Base-by-base conservation (phyloP, 2,113 vertebrate species). In the Lepus europaeus region DNA sequence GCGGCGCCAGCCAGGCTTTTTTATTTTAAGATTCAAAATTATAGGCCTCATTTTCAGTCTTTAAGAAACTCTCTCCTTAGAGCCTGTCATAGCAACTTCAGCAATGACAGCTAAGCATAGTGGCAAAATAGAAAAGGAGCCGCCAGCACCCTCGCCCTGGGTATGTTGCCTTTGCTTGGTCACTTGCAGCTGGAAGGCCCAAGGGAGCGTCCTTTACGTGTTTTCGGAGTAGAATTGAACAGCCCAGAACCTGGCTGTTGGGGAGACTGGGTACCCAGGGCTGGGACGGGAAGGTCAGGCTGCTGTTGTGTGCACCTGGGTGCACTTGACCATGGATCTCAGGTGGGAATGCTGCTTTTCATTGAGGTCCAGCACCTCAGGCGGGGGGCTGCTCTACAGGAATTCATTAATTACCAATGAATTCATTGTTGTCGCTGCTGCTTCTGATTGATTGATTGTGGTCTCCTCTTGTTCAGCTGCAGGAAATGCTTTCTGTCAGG, bases 401-500 rank as follows among this genome's bases (percentile, higher is more conserved):
- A 17, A 74, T 25, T 31, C 27, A 45, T 6, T 45, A 6, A 45
- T 45, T 45, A 45, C 45, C 5, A 1, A 45, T 45, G 45, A 45
- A 45, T 6, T 39, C 45, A 45, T 45, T 7, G 45, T 45, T 6
- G 45, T 45, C 45, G 45, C 6, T 45, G 45, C 45, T 45, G 5
- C 45, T 45, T 45, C 45, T 45, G 45, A 45, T 45, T 45, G 45
- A 45, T 45, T 45, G 45, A 45, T 7, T 45, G 45, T 45, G 68
- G 5, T 33, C 31, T 49, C 93, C 68, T 97, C 61, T 97, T 94
- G 96, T 78, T 27, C 96, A 99, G 99, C 98, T 87, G 99, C 99
- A 93, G 99, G 99, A 84, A 99, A 98, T 33, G 99, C 99, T 0
- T 99, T 99, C 94, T 99, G 99, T 95, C 99, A 99, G 97, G 99